A percentile compares a stretch with the other conserved stretches of the same genome.
These are phyloP conservation scores for Calidris pugnax DNA, from an alignment of 2,113 vertebrate species.

Conservation along the genomic window DNA sequence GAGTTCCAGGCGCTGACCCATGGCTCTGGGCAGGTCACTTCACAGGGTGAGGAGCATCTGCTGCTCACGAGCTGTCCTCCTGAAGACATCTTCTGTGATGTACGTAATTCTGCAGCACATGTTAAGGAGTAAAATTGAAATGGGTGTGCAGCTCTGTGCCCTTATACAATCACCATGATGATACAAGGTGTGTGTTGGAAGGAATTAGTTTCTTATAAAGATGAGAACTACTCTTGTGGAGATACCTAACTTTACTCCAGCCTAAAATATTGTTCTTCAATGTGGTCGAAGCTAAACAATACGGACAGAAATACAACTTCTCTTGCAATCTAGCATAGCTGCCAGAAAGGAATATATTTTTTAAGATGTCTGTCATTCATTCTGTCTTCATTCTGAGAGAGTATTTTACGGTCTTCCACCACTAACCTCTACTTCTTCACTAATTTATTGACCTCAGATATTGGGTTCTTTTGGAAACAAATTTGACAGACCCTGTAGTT, in stretches of 20 bases:
- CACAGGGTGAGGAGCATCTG: neutral
- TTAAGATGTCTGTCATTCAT: neutral
- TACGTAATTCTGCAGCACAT: neutral
- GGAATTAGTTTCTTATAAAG: neutral
- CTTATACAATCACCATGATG: rapidly evolving
- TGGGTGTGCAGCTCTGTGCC: rapidly evolving
- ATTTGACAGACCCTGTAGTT: neutral
- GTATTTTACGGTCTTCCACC: neutral
- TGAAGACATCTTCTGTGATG: neutral
- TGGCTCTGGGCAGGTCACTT: neutral
- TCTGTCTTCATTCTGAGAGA: rapidly evolving
- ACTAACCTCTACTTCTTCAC: neutral
- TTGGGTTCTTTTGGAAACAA: neutral
- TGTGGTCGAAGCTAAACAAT: neutral
- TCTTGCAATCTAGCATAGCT: neutral
- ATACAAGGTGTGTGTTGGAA: neutral
- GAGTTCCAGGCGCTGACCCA: neutral
- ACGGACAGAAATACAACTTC: neutral
- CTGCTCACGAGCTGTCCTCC: neutral
- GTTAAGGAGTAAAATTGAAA: neutral
- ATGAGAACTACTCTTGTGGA: neutral
- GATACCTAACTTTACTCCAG: neutral
- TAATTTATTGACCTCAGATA: neutral
- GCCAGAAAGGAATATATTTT: neutral
- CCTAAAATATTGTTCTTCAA: neutral